Evolutionary conservation across 2,888 invertebrate species (phyloP), one percentile per base, ranked within the genome.

Genomic region (Aphodius sticticus): DNA sequence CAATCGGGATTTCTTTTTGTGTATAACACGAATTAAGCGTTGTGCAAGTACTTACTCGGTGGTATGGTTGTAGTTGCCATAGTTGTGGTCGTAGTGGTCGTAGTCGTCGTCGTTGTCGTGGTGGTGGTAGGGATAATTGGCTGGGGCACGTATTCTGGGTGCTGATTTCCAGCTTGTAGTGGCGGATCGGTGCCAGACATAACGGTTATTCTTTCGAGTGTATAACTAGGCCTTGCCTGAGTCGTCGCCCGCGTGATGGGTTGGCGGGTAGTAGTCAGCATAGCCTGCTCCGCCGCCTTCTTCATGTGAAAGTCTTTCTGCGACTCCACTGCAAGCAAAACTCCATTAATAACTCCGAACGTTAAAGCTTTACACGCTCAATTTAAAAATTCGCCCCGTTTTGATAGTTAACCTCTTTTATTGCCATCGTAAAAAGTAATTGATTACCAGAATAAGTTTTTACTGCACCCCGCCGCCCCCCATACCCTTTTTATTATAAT

Each of bases 281-380:
- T 89, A 72, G 90, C 90, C 82, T 90, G 86, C 86, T 91, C 91
- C 37, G 91, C 90, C 80, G 90, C 88, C 82, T 90, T 91, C 85
- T 90, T 91, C 87, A 93, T 91, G 87, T 97, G 96, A 88, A 95
- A 96, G 89, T 96, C 96, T 88, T 96, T 95, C 89, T 97, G 96
- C 14, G 96, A 95, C 89, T 96, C 96, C 87, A 96, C 96, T 96
- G 90, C 14, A 91, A 80, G 77, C 76, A 81, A 78, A 70, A 75
- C 69, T 76, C 53, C 53, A 53, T 53, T 53, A 53, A 53, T 53
- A 53, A 53, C 53, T 53, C 53, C 53, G 9, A 26, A 1, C 53
- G 53, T 53, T 53, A 53, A 53, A 53, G 2, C 53, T 53, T 53
- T 53, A 53, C 53, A 53, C 53, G 53, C 53, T 5, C 53, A 53